Conservation (phyloP, 2,113 vertebrate genomes). For the Suncus etruscus region DNA sequence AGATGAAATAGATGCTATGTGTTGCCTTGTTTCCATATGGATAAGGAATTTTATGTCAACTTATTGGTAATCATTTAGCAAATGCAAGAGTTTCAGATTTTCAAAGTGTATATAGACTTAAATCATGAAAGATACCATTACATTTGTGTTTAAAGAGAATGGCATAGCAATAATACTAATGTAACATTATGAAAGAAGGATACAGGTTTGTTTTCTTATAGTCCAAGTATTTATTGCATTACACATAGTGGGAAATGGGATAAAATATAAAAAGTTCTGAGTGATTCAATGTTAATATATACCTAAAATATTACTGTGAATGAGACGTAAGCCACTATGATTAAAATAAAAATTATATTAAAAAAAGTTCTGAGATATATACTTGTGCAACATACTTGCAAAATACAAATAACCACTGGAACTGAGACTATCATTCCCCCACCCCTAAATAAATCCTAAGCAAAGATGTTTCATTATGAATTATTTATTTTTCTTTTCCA, state of each 20-base stretch:
- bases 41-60: not conserved
- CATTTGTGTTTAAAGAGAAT: constrained; percentile 31
- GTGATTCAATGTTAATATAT: no score
- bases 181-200: constrained; percentile 6
- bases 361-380: not conserved
- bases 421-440: not conserved
- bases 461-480: not conserved
- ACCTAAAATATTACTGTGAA: no score
- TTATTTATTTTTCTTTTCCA: not conserved
- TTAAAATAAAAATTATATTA: not conserved
- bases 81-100: not conserved
- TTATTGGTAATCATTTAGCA: constrained; percentile 23
- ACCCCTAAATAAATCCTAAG: not conserved
- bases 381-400: not conserved
- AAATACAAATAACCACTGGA: not conserved
- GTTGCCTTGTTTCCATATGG: constrained; percentile 17
- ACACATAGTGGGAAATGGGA: not conserved
- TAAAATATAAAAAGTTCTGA: not conserved
- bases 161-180: not conserved
- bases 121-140: constrained; percentile 25
- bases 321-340: no score
- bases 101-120: constrained; percentile 37
- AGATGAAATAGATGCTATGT: not conserved
- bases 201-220: constrained; percentile 39
- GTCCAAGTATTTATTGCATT: not conserved